A percentile compares a stretch with the other conserved stretches of the same genome.
Conservation (phyloP, 2,888 invertebrate species). For the Cantharis rufa region DNA sequence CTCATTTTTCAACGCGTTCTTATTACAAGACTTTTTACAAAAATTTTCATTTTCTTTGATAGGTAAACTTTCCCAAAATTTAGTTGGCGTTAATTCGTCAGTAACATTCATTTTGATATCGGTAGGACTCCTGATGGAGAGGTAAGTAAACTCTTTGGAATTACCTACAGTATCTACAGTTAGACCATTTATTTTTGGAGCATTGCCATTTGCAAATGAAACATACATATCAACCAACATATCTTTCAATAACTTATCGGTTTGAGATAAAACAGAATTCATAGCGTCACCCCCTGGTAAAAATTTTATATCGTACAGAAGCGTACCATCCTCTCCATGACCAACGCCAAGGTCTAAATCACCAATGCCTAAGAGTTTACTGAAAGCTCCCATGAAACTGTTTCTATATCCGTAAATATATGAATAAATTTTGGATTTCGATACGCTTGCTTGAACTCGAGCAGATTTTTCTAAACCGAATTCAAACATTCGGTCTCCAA, state of each 20-base stretch:
- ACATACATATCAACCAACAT: constrained; percentile 6
- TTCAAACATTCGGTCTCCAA: constrained; percentile 34
- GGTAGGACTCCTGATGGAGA: neutral
- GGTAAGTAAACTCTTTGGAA: neutral
- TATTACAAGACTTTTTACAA: neutral
- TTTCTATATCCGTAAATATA: neutral
- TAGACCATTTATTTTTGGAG: neutral
- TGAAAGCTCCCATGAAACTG: neutral
- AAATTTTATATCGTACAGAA: neutral
- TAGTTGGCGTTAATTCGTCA: neutral
- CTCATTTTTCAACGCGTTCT: neutral
- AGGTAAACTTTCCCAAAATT: constrained; percentile 10
- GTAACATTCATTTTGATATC: neutral
- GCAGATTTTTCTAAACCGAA: constrained; percentile 27
- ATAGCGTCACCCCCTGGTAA: neutral
- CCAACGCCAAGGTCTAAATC: neutral
- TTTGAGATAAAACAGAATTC: neutral
- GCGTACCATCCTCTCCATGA: constrained; percentile 7
- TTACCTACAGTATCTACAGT: neutral
- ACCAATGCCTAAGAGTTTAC: neutral
- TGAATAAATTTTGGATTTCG: neutral
- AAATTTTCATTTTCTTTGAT: constrained; percentile 6
- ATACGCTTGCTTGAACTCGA: neutral
- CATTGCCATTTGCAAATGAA: neutral
- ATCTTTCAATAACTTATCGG: constrained; percentile 5